phyloP scores from a whole-genome alignment of 2,113 vertebrate genomes.

The Toxotes chatareus region DNA sequence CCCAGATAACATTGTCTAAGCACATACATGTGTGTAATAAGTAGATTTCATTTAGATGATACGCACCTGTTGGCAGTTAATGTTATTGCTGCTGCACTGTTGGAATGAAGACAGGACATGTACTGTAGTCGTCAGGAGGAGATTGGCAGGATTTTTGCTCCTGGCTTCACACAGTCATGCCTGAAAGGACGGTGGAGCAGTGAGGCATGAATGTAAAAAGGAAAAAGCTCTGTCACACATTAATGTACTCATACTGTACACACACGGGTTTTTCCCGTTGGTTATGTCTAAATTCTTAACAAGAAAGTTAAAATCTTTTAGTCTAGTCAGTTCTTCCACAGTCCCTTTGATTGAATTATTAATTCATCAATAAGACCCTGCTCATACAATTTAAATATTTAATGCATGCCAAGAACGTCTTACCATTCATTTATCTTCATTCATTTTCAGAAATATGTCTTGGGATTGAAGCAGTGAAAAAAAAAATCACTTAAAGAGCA shows the following conservation, averaged over 20 bases:
- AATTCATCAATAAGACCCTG: constrained; percentile 29
- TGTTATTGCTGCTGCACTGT: constrained; percentile 21
- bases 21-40: neutral
- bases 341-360: constrained; percentile 40
- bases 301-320: constrained; percentile 28
- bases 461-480: constrained; percentile 21
- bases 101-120: constrained; percentile 8
- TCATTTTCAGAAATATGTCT: constrained; percentile 32
- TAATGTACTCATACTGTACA: constrained; percentile 5
- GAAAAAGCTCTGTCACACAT: constrained; percentile 17
- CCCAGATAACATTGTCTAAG: constrained; percentile 46
- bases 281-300: constrained; percentile 18
- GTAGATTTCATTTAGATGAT: constrained; percentile 16
- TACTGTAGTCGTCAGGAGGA: constrained; percentile 21
- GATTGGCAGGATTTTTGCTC: constrained; percentile 13
- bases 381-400: constrained; percentile 49
- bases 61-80: constrained; percentile 10
- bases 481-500: neutral
- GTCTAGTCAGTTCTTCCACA: constrained; percentile 16
- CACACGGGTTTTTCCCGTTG: neutral
- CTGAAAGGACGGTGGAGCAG: constrained; percentile 10
- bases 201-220: constrained; percentile 30
- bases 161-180: neutral
- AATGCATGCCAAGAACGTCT: constrained; percentile 11
- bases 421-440: constrained; percentile 31